These are phyloP conservation scores for Felis catus DNA, from an alignment of 2,113 vertebrate species.

Conservation along the genomic window F.catus_Fca126_mat1.0 CM031419.1:199121001-199121500, in stretches of 20 bases:
- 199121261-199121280: slow-evolving; percentile 21
- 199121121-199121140: slow-evolving; percentile 51
- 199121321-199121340: not conserved
- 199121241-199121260: slow-evolving; percentile 31
- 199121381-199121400: slow-evolving; percentile 42
- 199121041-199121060: slow-evolving; percentile 49
- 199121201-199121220: slow-evolving; percentile 28
- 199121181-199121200: not conserved
- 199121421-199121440: not conserved
- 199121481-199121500: slow-evolving; percentile 26
- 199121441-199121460: not conserved
- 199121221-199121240: not conserved
- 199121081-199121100: slow-evolving; percentile 54
- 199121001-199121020: not conserved
- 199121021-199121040: slow-evolving; percentile 48
- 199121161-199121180: slow-evolving; percentile 62
- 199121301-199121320: slow-evolving; percentile 28
- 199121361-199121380: not conserved
- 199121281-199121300: slow-evolving; percentile 3
- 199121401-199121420: slow-evolving; percentile 26
- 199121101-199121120: slow-evolving; percentile 53
- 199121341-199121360: not conserved
- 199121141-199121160: slow-evolving; percentile 66
- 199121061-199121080: slow-evolving; percentile 66
- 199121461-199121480: slow-evolving; percentile 5